Evolutionary conservation across 2,113 vertebrate genomes (phyloP).

Genomic region (Trematocara nigrifrons): DNA sequence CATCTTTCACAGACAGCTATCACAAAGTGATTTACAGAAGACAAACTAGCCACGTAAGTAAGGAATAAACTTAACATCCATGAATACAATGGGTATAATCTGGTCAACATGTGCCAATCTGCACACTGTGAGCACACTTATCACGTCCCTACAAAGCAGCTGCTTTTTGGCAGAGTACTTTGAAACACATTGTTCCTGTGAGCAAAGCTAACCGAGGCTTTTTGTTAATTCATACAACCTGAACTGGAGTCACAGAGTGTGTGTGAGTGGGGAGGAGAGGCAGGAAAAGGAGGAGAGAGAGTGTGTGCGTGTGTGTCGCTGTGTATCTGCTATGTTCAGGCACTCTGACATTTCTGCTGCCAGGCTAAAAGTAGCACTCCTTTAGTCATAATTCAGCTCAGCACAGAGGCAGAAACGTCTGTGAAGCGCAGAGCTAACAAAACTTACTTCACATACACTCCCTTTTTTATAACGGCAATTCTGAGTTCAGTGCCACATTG

Average conservation of each 20-base stretch:
- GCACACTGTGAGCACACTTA: not conserved
- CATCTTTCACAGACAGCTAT: not conserved
- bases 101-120: not conserved
- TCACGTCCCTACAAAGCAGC: not conserved
- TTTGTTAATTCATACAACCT: constrained; percentile 19
- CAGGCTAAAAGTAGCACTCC: not conserved
- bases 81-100: not conserved
- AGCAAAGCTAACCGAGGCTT: not conserved
- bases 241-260: not conserved
- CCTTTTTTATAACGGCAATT: not conserved
- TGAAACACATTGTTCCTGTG: not conserved
- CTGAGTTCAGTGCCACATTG: not conserved
- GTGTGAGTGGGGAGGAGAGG: not conserved
- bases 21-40: not conserved
- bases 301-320: not conserved
- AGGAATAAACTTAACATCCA: not conserved
- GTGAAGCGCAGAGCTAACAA: not conserved
- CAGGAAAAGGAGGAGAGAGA: not conserved
- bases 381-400: constrained; percentile 18
- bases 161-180: not conserved
- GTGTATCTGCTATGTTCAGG: not conserved
- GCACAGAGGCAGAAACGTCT: not conserved
- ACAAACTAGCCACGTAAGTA: not conserved
- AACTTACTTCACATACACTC: not conserved
- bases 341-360: constrained; percentile 7